Percentiles rank a stretch among this genome's conserved stretches.
Evolutionary conservation across 2,113 vertebrate species (phyloP).

Genomic region (Perognathus longimembris): DNA sequence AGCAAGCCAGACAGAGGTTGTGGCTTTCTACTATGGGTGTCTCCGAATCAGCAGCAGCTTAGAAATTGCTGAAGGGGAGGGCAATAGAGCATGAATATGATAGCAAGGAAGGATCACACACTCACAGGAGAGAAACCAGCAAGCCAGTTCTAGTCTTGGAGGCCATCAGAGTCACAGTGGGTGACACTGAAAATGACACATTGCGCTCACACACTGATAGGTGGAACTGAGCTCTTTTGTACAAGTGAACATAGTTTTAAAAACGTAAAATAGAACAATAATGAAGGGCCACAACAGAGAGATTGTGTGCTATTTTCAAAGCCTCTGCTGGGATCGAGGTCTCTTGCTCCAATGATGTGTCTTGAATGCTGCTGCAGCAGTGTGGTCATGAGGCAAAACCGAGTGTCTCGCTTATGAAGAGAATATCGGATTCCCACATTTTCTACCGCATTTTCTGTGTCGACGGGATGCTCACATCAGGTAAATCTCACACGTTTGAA

Average conservation of each 20-base stretch:
- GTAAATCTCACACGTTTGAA: background rate
- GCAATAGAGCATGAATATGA: background rate
- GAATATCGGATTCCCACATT: background rate
- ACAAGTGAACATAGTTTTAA: no score
- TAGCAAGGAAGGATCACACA: background rate
- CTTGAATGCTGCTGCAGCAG: background rate
- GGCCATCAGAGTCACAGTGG: background rate
- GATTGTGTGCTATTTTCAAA: constrained; percentile 22
- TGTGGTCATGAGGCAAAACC: background rate
- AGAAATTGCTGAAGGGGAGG: background rate
- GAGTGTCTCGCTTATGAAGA: background rate
- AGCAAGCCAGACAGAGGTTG: background rate
- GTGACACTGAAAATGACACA: no score
- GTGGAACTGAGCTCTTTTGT: no score
- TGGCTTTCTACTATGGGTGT: background rate
- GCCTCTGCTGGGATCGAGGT: background rate
- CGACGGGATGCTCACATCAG: background rate
- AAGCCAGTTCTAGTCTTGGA: background rate
- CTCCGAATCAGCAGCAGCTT: background rate
- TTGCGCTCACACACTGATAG: no score
- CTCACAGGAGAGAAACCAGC: background rate
- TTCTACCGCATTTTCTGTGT: background rate
- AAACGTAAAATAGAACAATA: no score
- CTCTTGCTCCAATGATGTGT: constrained; percentile 40
- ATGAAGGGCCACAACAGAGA: background rate